Conservation (phyloP, 2,797 vertebrate genomes). For the Carcharodon carcharias region DNA sequence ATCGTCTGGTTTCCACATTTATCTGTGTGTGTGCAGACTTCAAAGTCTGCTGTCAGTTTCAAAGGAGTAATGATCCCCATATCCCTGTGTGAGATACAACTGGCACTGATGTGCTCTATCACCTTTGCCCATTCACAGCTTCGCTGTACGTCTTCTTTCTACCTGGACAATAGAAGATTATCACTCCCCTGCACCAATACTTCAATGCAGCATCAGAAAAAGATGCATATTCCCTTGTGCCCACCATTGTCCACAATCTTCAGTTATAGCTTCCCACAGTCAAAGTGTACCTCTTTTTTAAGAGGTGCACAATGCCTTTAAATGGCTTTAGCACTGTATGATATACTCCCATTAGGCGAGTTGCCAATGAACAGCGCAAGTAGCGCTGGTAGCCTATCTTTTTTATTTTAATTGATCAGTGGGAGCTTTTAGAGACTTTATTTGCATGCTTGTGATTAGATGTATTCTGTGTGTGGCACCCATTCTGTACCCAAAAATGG, state of each 20-base stretch:
- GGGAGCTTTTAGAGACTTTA: background rate
- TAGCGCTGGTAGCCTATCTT: background rate
- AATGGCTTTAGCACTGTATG: background rate
- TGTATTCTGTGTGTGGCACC: background rate
- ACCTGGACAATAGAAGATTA: background rate
- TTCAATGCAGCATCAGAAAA: background rate
- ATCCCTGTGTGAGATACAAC: too few species aligned
- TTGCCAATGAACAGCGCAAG: too few species aligned
- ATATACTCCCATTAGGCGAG: background rate
- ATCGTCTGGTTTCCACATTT: too few species aligned
- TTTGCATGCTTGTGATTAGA: background rate
- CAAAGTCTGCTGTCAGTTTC: too few species aligned
- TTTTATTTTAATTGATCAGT: background rate
- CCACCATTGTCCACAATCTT: background rate
- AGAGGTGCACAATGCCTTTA: background rate
- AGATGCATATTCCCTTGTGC: background rate
- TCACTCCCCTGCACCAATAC: background rate
- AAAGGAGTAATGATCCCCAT: too few species aligned
- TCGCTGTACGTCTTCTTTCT: background rate
- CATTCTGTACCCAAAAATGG: background rate
- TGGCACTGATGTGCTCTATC: too few species aligned
- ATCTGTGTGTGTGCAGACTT: too few species aligned
- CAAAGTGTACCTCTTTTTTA: background rate
- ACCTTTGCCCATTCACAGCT: background rate
- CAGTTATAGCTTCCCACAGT: background rate